A percentile compares a stretch with the other conserved stretches of the same genome.
These are phyloP conservation scores for Schizopygopsis malacanthus DNA, from an alignment of 2,797 vertebrate species.

Conservation along the genomic window DNA sequence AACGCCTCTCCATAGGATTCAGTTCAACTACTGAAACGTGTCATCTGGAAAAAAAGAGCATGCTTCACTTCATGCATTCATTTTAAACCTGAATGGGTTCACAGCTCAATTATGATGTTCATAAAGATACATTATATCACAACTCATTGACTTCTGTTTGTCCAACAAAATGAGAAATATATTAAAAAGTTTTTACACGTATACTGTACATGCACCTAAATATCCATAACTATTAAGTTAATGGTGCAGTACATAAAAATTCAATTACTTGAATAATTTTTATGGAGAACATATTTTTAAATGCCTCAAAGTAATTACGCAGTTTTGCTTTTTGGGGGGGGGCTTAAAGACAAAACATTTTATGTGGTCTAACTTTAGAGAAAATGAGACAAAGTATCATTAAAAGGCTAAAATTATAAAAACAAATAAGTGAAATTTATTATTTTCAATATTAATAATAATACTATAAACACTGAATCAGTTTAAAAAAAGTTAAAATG, in stretches of 20 bases:
- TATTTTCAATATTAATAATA: not conserved
- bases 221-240: not conserved
- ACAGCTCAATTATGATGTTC: not conserved
- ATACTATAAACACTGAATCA: no score
- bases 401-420: not conserved
- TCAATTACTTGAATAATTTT: not conserved
- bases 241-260: not conserved
- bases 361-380: not conserved
- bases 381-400: not conserved
- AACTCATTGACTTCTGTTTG: not conserved
- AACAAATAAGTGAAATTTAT: not conserved
- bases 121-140: not conserved
- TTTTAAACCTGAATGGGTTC: not conserved
- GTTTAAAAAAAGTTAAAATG: not conserved
- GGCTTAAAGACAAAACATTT: no score
- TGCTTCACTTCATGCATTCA: not conserved
- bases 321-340: no score
- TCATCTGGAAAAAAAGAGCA: not conserved
- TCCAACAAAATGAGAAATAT: not conserved
- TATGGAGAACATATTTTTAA: not conserved
- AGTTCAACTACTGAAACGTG: not conserved
- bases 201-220: not conserved
- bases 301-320: not conserved
- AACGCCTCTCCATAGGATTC: not conserved
- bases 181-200: not conserved